Base-by-base conservation (phyloP, 2,888 invertebrate species). In the Branchellion lobata region DNA sequence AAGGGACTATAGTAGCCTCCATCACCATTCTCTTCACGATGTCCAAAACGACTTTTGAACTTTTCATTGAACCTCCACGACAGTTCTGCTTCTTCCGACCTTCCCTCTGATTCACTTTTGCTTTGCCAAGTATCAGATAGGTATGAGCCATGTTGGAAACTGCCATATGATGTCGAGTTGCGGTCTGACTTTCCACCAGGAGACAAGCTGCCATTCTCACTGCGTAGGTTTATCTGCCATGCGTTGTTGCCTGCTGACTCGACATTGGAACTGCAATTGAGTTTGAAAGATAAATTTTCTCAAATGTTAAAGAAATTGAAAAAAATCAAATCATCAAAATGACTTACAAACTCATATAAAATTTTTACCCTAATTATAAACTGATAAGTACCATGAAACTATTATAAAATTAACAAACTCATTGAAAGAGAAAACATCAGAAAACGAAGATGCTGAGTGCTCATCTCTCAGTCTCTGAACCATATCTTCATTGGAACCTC, bases 111-210 rank as follows among this genome's bases (percentile, higher is more conserved):
- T 21, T 75, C 75, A 33, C 51, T 51, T 27, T 51, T 75, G n/a
- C 21, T 29, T 27, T 69, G 69, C 69, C 75, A 80, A 18, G 57
- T n/a, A 53, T 80, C 80, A 8, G 77, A 77, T 21, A 80, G 34
- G 65, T 33, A 61, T 18, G 80, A 80, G 36, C 73, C 68, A n/a
- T 77, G 74, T 53, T 80, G 80, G 31, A 80, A 76, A 57, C 80
- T 80, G 33, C 80, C 80, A 40, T 80, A 80, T 1, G 80, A 80
- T 21, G 76, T 80, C n/a, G 80, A 80, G 69, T 80, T 80, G 75
- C 75, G 80, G 51, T 80, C 80, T n/a, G 80, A 80, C 36, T 69
- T 76, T n/a, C 61, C 76, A 31, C 80, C 72, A 18, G 80, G 80
- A 33, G 80, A 80, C 1, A 65, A 33, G 36, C 77, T 65, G 21